phyloP scores from a whole-genome alignment of 53 echinoderm and acorn worm species.

The Mesocentrotus franciscanus region DNA sequence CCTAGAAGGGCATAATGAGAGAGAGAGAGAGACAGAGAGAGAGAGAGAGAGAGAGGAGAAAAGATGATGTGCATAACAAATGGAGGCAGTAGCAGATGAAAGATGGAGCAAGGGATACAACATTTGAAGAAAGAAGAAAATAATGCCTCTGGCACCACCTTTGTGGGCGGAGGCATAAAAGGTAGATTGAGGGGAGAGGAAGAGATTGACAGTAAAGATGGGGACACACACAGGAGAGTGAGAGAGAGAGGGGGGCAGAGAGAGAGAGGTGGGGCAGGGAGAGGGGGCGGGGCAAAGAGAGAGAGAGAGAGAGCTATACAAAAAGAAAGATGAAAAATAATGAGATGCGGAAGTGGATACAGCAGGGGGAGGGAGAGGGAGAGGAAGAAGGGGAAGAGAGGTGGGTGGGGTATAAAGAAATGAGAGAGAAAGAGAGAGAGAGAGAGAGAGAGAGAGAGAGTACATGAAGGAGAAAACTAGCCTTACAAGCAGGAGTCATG shows the following conservation, averaged over 20 bases:
- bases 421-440: not conserved
- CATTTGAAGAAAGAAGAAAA: not conserved
- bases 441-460: not conserved
- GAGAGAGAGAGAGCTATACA: not conserved
- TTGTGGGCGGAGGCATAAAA: too few relatives aligned
- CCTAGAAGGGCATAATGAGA: too few relatives aligned
- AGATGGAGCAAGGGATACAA: not conserved
- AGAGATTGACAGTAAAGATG: not conserved
- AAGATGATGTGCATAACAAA: not conserved
- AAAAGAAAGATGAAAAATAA: not conserved
- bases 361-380: not conserved
- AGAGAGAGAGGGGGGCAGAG: not conserved
- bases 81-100: not conserved
- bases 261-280: not conserved
- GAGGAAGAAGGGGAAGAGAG: not conserved
- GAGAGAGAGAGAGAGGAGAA: not conserved
- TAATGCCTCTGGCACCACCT: too few relatives aligned
- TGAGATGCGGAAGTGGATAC: not conserved
- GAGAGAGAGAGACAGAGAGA: not conserved
- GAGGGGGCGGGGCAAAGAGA: too few relatives aligned
- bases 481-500: not conserved
- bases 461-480: not conserved
- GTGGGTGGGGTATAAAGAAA: not conserved
- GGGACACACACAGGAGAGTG: not conserved
- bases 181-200: not conserved